Evolutionary conservation across 2,113 vertebrate genomes (phyloP), one percentile per base, ranked within the genome.

Genomic region (Turdus rufiventris): DNA sequence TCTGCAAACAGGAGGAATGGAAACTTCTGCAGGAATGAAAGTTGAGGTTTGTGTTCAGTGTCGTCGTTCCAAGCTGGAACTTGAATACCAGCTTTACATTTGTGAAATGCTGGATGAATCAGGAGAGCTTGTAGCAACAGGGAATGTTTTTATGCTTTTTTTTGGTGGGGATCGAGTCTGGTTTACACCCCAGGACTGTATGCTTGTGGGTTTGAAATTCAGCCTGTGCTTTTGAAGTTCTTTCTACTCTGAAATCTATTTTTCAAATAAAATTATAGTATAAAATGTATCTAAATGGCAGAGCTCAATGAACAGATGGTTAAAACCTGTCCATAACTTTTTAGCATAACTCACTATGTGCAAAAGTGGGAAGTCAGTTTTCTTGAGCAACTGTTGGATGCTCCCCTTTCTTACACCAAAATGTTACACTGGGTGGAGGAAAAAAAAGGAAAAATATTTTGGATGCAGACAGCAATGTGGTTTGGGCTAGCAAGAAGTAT

Each of bases 11-110:
- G 43, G 75, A 94, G 85, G 67, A 25, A 89, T 74, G 75, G 93
- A 96, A 93, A 96, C 60, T 93, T 94, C 78, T 94, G 38, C 31
- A 95, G 89, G 87, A 96, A 95, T 88, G 88, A 94, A 90, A 77
- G 67, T 48, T 91, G 85, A 93, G 75, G 78, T 83, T 96, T 93
- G 51, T 70, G 56, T 88, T 94, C 81, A 21, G 47, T 29, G 36
- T 83, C 85, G 48, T 76, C 0, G 0, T 94, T 95, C 87, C 90
- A 95, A 93, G 43, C 63, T 76, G 67, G 43, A 75, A 91, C 71
- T 93, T 9, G 8, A 96, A 95, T 66, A 91, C 38, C 47, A 90
- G 75, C 60, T 93, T 93, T 91, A 85, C 79, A 1, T 94, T 91
- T 60, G 43, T 71, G 56, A 80, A 89, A 67, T 0, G 1, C 53